A percentile compares a stretch with the other conserved stretches of the same genome.
These are phyloP conservation scores for Chymomyza costata DNA, from an alignment of 1,140 invertebrate species.

Conservation along the genomic window DNA sequence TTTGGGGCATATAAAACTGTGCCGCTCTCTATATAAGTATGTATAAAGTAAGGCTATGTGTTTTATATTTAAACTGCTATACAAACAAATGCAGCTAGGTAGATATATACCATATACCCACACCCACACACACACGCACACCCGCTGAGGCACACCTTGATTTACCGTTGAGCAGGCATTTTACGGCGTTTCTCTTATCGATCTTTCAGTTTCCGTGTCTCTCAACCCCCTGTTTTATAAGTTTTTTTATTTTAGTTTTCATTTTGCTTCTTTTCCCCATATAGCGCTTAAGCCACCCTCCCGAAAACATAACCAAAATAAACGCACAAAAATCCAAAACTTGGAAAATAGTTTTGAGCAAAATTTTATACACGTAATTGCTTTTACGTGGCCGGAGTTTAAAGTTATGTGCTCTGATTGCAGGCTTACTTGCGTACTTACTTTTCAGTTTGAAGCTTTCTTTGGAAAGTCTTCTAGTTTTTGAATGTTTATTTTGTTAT, in stretches of 20 bases:
- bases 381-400: slow-evolving; percentile 45
- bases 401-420: slow-evolving; percentile 37
- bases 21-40: slow-evolving; percentile 19
- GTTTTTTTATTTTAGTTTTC: slow-evolving; percentile 1
- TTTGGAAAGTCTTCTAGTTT: no score
- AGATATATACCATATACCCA: not conserved
- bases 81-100: slow-evolving; percentile 21
- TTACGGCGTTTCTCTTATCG: slow-evolving; percentile 40
- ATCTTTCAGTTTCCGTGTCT: slow-evolving; percentile 21
- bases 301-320: no score
- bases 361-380: slow-evolving; percentile 46
- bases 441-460: no score
- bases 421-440: slow-evolving; percentile 5
- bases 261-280: slow-evolving; percentile 7
- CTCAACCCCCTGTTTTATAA: not conserved
- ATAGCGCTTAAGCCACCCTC: no score
- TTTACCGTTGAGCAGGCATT: slow-evolving; percentile 38
- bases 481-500: no score
- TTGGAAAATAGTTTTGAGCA: slow-evolving; percentile 29
- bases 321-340: no score
- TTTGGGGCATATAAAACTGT: no score
- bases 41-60: slow-evolving; percentile 23
- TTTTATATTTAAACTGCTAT: slow-evolving; percentile 37
- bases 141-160: slow-evolving; percentile 51
- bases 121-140: slow-evolving; percentile 17